Evolutionary conservation across 1,140 invertebrate species (phyloP).

Genomic region (Drusus annulatus): DNA sequence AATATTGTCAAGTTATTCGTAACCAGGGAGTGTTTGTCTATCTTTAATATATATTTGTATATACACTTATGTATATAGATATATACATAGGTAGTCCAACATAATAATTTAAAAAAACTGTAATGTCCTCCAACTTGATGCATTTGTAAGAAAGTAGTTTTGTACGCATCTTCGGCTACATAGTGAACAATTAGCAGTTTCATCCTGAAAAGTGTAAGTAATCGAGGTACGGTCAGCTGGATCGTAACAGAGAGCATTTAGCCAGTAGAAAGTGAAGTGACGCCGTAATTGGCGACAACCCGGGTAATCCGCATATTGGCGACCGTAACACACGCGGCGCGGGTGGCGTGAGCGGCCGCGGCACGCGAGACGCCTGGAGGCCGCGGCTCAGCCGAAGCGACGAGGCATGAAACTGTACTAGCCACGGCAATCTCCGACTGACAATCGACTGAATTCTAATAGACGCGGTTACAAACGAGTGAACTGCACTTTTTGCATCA

Average conservation of each 20-base stretch:
- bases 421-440: slow-evolving; percentile 50
- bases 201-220: too few species aligned
- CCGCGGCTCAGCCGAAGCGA: not conserved
- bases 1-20: too few species aligned
- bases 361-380: not conserved
- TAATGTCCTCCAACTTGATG: too few species aligned
- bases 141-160: too few species aligned
- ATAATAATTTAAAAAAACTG: too few species aligned
- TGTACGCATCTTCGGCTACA: too few species aligned
- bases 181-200: too few species aligned
- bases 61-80: too few species aligned
- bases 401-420: slow-evolving; percentile 25
- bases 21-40: too few species aligned
- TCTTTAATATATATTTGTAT: too few species aligned
- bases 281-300: not conserved
- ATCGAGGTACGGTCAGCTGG: too few species aligned
- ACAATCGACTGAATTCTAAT: slow-evolving; percentile 41
- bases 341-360: not conserved
- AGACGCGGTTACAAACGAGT: slow-evolving; percentile 37
- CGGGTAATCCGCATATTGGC: not conserved
- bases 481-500: slow-evolving; percentile 45
- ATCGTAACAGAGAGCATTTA: slow-evolving; percentile 24
- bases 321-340: not conserved
- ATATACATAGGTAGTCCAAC: too few species aligned
- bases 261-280: slow-evolving; percentile 3